Conservation (phyloP, 2,888 invertebrate species). For the Zootermopsis nevadensis region DNA sequence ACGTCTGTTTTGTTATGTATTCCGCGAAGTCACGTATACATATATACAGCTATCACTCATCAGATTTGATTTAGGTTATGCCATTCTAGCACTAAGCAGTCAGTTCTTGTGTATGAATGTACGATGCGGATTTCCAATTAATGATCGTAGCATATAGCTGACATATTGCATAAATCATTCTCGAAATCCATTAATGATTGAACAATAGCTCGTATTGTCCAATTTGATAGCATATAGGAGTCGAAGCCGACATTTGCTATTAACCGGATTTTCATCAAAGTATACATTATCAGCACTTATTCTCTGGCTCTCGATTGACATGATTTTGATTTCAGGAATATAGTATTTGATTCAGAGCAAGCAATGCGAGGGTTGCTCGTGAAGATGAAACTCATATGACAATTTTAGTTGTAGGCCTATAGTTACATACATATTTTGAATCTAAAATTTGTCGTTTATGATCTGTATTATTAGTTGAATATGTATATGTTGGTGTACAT, state of each 20-base stretch:
- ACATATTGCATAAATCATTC: slow-evolving; percentile 30
- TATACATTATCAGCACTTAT: slow-evolving; percentile 8
- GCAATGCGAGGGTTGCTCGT: not conserved
- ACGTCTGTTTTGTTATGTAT: too few species aligned
- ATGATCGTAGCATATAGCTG: slow-evolving; percentile 22
- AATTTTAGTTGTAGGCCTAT: too few species aligned
- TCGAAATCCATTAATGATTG: slow-evolving; percentile 18
- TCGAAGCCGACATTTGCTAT: not conserved
- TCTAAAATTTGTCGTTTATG: too few species aligned
- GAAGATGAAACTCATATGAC: too few species aligned
- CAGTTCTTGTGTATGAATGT: not conserved
- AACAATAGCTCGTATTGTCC: slow-evolving; percentile 18
- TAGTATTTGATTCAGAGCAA: not conserved
- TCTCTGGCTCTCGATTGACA: not conserved
- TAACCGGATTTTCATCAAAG: not conserved
- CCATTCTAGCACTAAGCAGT: not conserved
- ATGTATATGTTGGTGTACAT: too few species aligned
- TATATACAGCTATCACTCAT: too few species aligned
- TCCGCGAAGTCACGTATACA: too few species aligned
- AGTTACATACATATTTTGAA: too few species aligned
- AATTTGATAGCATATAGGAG: slow-evolving; percentile 24
- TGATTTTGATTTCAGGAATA: slow-evolving; percentile 13
- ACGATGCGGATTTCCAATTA: not conserved
- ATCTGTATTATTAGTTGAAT: too few species aligned
- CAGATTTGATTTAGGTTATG: not conserved